Evolutionary conservation across 2,113 vertebrate species (phyloP), one percentile per base, ranked within the genome.

Genomic region (Nerophis lumbriciformis): DNA sequence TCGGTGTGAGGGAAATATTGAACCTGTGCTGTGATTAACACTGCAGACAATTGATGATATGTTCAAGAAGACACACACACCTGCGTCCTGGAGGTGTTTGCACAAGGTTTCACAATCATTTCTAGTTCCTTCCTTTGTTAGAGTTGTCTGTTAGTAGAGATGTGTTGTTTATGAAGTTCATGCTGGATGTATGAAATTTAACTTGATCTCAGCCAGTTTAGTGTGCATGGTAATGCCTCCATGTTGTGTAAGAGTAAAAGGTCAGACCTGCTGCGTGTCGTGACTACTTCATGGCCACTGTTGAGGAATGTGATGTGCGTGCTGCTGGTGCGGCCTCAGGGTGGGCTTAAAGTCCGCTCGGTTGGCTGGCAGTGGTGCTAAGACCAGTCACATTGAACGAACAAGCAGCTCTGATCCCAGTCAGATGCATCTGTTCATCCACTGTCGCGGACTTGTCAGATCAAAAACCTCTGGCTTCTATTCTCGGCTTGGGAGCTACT

Each of bases 271-370:
- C 52, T 72, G 53, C 5, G 45, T 84, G 71, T 79, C 79, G 77
- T 87, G 84, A 85, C 79, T 85, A 63, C 62, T 65, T 72, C 58
- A 49, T 53, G 6, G 57, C 59, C 55, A 39, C 58, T 48, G 57
- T 65, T 77, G 62, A 82, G 77, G 74, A 88, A 87, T 87, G 80
- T 16, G 59, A 65, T 79, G 69, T 84, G 82, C 68, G 70, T 86
- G 80, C 76, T 66, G 62, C 72, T 69, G 65, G 59, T 62, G 68
- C 39, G 59, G 65, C 44, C 54, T 68, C 62, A 65, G 63, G 66
- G 72, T 84, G 77, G 77, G 72, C 71, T 77, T 56, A 69, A 69
- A 73, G 83, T 75, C 75, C 62, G 36, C 71, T 66, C 10, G 4
- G 21, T 63, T 55, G n/a, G 65, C 64, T 55, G 19, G 65, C 64